phyloP scores from a whole-genome alignment of 2,797 vertebrate species.

The Lateolabrax maculatus region DNA sequence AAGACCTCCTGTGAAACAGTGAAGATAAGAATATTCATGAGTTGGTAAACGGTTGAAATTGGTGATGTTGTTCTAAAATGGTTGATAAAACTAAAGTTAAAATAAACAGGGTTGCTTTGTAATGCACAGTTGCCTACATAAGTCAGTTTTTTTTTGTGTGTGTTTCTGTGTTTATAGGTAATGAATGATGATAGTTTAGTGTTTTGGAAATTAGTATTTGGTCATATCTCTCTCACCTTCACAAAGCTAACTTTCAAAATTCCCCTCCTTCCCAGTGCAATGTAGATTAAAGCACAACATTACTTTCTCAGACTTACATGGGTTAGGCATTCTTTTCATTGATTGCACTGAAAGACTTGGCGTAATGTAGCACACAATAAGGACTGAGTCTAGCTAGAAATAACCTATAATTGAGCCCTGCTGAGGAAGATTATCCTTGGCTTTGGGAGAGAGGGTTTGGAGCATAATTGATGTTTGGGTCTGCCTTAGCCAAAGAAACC shows the following conservation, averaged over 20 bases:
- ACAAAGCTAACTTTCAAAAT: slow-evolving; percentile 4
- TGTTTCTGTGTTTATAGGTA: neutral
- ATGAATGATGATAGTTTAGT: neutral
- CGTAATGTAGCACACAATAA: slow-evolving; percentile 60
- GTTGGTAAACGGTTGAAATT: neutral
- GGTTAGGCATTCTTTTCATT: slow-evolving; percentile 49
- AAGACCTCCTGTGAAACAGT: slow-evolving; percentile 9
- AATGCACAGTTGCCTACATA: neutral
- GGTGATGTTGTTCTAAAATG: neutral
- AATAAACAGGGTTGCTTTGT: neutral
- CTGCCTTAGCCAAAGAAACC: slow-evolving; percentile 77
- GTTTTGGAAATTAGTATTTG: slow-evolving; percentile 4
- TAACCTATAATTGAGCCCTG: slow-evolving; percentile 84
- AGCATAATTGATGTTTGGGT: slow-evolving; percentile 83
- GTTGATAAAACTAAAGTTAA: slow-evolving; percentile 1
- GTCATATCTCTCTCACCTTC: neutral
- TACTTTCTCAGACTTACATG: slow-evolving; percentile 7
- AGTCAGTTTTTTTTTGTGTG: neutral
- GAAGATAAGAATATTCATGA: slow-evolving; percentile 28
- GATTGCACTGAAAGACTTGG: slow-evolving; percentile 56
- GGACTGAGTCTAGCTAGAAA: slow-evolving; percentile 76
- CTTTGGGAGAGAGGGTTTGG: slow-evolving; percentile 75
- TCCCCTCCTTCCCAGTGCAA: neutral
- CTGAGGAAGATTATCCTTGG: slow-evolving; percentile 82
- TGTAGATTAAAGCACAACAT: slow-evolving; percentile 20